A percentile compares a stretch with the other conserved stretches of the same genome.
Conservation (phyloP, 2,888 invertebrate genomes). For the Antheraea assamensis region DNA sequence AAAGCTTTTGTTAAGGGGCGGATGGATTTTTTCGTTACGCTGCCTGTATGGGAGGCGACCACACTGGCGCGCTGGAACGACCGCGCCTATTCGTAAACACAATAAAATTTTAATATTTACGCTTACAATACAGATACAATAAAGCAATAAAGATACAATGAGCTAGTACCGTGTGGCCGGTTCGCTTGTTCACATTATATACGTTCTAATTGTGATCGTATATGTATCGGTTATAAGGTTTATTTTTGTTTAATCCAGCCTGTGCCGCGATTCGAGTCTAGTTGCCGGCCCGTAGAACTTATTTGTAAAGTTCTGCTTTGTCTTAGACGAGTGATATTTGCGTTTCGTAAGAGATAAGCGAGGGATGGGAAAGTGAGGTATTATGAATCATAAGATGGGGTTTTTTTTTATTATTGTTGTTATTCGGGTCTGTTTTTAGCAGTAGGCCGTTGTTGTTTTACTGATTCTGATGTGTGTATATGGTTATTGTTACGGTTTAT, state of each 20-base stretch:
- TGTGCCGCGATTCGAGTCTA: constrained; percentile 39
- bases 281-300: constrained; percentile 58
- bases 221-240: background rate
- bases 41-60: constrained; percentile 76
- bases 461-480: background rate
- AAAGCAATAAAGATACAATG: constrained; percentile 76
- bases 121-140: constrained; percentile 76
- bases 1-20: constrained; percentile 63
- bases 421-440: constrained; percentile 58
- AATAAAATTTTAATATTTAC: constrained; percentile 79
- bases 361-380: constrained; percentile 54
- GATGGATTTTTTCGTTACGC: constrained; percentile 62
- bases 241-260: background rate
- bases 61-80: constrained; percentile 63
- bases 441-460: constrained; percentile 53
- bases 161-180: constrained; percentile 61
- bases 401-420: too few relatives aligned
- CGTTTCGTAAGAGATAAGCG: constrained; percentile 67
- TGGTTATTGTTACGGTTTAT: background rate
- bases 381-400: constrained; percentile 44
- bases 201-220: constrained; percentile 2
- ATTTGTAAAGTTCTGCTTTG: constrained; percentile 74
- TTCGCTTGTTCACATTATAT: constrained; percentile 28
- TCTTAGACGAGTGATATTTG: constrained; percentile 66
- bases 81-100: constrained; percentile 74